Percentiles rank a stretch among this genome's conserved stretches.
phyloP scores from a whole-genome alignment of 2,888 invertebrate species.

The Helobdella robusta region DNA sequence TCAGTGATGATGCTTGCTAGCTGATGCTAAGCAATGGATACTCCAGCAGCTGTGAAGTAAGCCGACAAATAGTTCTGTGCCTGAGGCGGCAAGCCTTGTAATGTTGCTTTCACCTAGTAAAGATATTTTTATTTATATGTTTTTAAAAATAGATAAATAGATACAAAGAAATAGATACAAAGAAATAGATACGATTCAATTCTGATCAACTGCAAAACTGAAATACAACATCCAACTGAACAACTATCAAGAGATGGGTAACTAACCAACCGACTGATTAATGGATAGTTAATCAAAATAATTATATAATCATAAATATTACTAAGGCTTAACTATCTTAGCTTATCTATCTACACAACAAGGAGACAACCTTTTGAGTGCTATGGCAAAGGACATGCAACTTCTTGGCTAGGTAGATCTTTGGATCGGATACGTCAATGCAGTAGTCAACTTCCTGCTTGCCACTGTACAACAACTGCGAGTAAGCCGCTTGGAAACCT shows the following conservation, averaged over 20 bases:
- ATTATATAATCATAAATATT: neutral
- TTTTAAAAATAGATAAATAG: neutral
- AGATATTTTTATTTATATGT: neutral
- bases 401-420: slow-evolving; percentile 65
- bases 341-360: neutral
- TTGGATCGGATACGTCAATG: slow-evolving; percentile 61
- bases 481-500: slow-evolving; percentile 57
- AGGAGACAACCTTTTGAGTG: slow-evolving; percentile 3
- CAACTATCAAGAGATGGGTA: too few relatives aligned
- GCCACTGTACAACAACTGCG: slow-evolving; percentile 75
- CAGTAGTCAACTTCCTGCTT: slow-evolving; percentile 67
- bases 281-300: too few relatives aligned
- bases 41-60: slow-evolving; percentile 14
- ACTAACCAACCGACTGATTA: too few relatives aligned
- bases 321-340: neutral
- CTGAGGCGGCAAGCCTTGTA: slow-evolving; percentile 1
- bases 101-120: neutral
- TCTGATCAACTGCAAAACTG: too few relatives aligned
- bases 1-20: neutral
- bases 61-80: neutral
- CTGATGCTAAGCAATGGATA: neutral
- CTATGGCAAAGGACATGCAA: slow-evolving; percentile 59
- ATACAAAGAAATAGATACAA: neutral
- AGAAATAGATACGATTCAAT: neutral
- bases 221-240: too few relatives aligned